Conservation (phyloP, 2,888 invertebrate species). For the Eupithecia inturbata region DNA sequence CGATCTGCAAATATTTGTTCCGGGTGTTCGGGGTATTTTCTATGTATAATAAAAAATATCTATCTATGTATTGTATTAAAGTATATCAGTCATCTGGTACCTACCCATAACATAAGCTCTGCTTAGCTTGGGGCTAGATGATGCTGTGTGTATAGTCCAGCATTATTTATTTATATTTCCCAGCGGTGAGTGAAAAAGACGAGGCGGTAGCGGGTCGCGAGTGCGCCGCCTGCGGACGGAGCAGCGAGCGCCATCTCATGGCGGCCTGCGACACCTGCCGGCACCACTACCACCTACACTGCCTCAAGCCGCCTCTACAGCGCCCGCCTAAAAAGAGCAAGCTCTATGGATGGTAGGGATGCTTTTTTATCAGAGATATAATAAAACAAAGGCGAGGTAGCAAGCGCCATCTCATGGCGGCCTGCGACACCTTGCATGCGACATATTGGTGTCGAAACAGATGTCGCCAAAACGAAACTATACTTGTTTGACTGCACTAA, state of each 20-base stretch:
- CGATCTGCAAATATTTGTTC: no score
- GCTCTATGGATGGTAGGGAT: constrained; percentile 93
- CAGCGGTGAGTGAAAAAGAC: constrained; percentile 32
- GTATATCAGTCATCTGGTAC: no score
- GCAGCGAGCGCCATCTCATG: constrained; percentile 95
- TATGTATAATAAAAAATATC: no score
- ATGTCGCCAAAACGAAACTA: no score
- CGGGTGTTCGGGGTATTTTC: no score
- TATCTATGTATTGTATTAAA: no score
- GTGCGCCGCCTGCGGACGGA: constrained; percentile 94
- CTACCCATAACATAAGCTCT: no score
- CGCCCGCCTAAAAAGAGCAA: constrained; percentile 98
- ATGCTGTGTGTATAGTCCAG: no score
- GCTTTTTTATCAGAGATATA: neutral
- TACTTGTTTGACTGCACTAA: no score
- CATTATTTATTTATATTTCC: no score
- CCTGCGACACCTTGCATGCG: constrained; percentile 98
- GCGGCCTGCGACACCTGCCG: constrained; percentile 98
- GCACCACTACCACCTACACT: constrained; percentile 96
- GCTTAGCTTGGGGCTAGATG: no score
- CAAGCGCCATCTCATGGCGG: constrained; percentile 96
- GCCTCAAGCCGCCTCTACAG: constrained; percentile 96
- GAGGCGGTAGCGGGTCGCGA: constrained; percentile 82
- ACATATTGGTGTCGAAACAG: no score
- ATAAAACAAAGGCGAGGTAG: constrained; percentile 62